Percentiles rank a stretch among this genome's conserved stretches.
Evolutionary conservation across 2,797 vertebrate genomes (phyloP).

Genomic region (Amblyraja radiata): DNA sequence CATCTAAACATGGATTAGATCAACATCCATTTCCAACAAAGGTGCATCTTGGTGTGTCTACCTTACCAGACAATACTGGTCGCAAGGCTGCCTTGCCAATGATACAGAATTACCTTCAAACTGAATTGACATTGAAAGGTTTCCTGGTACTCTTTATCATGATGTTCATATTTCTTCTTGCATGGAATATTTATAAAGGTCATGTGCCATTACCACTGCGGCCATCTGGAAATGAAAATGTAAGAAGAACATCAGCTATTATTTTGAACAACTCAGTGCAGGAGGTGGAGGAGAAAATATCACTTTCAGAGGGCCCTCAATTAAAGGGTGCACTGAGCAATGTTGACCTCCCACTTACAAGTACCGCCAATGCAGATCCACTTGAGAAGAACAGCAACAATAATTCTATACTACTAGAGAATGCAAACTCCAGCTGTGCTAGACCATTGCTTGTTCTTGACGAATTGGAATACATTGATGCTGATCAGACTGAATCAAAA

Average conservation of each 20-base stretch:
- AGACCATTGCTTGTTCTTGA: slow-evolving; percentile 16
- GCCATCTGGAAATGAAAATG: background rate
- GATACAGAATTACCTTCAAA: slow-evolving; percentile 24
- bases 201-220: slow-evolving; percentile 45
- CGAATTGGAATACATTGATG: slow-evolving; percentile 57
- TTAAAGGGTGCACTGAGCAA: background rate
- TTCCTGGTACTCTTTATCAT: slow-evolving; percentile 51
- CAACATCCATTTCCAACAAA: background rate
- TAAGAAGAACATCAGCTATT: background rate
- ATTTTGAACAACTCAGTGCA: background rate
- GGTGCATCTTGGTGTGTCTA: slow-evolving; percentile 38
- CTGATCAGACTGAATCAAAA: slow-evolving; percentile 46
- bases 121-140: slow-evolving; percentile 50
- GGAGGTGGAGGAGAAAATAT: background rate
- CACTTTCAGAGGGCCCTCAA: no score
- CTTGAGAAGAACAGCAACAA: slow-evolving; percentile 25
- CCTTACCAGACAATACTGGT: background rate
- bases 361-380: slow-evolving; percentile 53
- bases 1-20: background rate
- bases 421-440: slow-evolving; percentile 43
- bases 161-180: slow-evolving; percentile 50
- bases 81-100: fast-evolving
- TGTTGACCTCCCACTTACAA: background rate
- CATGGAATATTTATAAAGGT: slow-evolving; percentile 58
- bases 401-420: slow-evolving; percentile 45